Base-by-base conservation (phyloP, 1,140 invertebrate genomes). In the Pogonognathellus flavescens region DNA sequence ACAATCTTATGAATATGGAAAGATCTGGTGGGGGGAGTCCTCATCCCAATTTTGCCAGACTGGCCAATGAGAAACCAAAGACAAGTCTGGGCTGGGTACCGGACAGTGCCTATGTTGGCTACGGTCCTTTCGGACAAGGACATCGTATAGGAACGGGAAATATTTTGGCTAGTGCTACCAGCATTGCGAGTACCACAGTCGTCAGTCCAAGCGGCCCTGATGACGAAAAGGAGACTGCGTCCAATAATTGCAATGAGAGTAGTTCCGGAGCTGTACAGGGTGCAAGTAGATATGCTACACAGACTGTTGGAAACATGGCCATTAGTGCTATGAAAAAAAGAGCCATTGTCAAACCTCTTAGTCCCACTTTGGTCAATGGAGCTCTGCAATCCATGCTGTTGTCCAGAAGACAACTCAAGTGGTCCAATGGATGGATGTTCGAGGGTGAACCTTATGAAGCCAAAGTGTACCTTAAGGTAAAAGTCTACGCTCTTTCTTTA, bases 341-440 rank as follows among this genome's bases (percentile, higher is more conserved):
- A 59, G 88, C 88, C 10, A 87, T 87, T 80, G 84, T 88, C 31
- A 88, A 88, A 76, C 88, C 88, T n/a, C 49, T 88, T n/a, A 86
- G 84, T 66, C 88, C 88, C 0, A 80, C 87, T 31, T 20, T 85
- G 11, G 81, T 88, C 53, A 88, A 88, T 66, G 86, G 86, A 14
- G 84, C 86, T 8, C 49, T 86, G 22, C 82, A 86, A 49, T 82
- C 82, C 1, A 76, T 85, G 50, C 70, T 86, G 3, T 49, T 66
- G 9, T 16, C 85, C 5, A 62, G 80, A 14, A 76, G 83, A 62
- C 86, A 87, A 87, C 95, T 95, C 4, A 94, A 94, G 86, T 97
- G 95, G 95, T 96, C 95, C 88, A 97, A 97, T 89, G 96, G 96
- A 7, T 98, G 97, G 97, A 94, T 93, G 81, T 98, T 96, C 95